phyloP scores from a whole-genome alignment of 2,113 vertebrate species.

The Corvus cornix region DNA sequence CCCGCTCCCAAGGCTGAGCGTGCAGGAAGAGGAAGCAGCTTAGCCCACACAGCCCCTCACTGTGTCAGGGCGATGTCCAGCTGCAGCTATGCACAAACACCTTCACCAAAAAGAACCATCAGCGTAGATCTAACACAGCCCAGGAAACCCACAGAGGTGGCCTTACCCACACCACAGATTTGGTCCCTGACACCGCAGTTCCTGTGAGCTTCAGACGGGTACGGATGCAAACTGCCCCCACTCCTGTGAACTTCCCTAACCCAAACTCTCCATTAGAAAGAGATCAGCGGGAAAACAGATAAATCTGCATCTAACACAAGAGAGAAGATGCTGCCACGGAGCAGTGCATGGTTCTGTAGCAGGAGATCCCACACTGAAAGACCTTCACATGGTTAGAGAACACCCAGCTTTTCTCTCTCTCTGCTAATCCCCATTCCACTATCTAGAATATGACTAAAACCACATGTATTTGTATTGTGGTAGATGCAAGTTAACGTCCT shows the following conservation, averaged over 20 bases:
- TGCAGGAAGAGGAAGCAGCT: background rate
- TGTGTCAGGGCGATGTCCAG: background rate
- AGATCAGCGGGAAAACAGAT: background rate
- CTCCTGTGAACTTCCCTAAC: background rate
- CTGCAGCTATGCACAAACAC: background rate
- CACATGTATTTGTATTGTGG: conserved; percentile 47
- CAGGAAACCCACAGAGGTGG: background rate
- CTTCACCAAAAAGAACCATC: background rate
- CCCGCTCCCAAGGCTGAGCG: background rate
- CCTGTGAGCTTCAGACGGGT: fast-evolving
- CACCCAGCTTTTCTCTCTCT: background rate
- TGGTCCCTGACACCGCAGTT: fast-evolving
- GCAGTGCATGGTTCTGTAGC: background rate
- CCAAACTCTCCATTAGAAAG: background rate
- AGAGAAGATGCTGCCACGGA: background rate
- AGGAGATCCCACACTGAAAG: background rate
- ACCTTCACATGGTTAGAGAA: background rate
- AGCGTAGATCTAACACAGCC: background rate
- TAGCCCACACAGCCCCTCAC: background rate
- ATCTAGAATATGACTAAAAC: background rate
- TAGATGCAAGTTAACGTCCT: conserved; percentile 46
- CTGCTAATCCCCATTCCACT: background rate
- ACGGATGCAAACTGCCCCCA: background rate
- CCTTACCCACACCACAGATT: background rate
- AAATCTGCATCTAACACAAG: background rate